Evolutionary conservation across 2,113 vertebrate species (phyloP).

Genomic region (Coracopsis vasa): DNA sequence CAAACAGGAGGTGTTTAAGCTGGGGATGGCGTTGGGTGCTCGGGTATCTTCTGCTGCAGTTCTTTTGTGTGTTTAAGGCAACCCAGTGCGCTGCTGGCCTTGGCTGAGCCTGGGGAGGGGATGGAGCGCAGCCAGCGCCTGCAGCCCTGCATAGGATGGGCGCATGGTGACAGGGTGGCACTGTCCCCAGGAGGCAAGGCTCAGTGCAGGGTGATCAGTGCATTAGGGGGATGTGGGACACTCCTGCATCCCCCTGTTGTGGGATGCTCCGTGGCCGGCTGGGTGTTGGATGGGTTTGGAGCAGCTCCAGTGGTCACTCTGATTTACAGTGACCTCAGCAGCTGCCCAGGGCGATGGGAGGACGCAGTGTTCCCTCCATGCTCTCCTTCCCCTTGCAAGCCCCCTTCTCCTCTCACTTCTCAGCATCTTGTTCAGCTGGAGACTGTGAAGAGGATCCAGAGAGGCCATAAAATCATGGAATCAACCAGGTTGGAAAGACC

Average conservation of each 20-base stretch:
- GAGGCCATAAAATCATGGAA: background rate
- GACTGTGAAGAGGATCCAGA: background rate
- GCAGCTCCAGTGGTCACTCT: background rate
- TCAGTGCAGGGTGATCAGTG: background rate
- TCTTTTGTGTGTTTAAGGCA: slow-evolving; percentile 25
- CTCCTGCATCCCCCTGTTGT: background rate
- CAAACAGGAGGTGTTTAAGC: background rate
- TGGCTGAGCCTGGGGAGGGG: background rate
- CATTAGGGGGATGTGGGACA: background rate
- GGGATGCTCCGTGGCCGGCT: background rate
- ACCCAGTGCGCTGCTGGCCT: background rate
- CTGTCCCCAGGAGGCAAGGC: background rate
- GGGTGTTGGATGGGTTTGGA: background rate
- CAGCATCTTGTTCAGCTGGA: background rate
- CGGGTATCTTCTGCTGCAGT: background rate
- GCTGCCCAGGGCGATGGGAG: background rate
- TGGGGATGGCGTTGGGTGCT: background rate
- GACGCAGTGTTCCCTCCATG: accelerated
- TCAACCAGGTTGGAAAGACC: background rate
- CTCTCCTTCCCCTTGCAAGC: background rate
- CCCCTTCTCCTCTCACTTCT: background rate
- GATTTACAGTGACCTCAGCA: background rate
- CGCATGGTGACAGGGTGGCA: background rate
- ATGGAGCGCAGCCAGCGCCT: background rate
- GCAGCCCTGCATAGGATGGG: background rate